Conservation (phyloP, 1,140 invertebrate species). For the Lineus longissimus region DNA sequence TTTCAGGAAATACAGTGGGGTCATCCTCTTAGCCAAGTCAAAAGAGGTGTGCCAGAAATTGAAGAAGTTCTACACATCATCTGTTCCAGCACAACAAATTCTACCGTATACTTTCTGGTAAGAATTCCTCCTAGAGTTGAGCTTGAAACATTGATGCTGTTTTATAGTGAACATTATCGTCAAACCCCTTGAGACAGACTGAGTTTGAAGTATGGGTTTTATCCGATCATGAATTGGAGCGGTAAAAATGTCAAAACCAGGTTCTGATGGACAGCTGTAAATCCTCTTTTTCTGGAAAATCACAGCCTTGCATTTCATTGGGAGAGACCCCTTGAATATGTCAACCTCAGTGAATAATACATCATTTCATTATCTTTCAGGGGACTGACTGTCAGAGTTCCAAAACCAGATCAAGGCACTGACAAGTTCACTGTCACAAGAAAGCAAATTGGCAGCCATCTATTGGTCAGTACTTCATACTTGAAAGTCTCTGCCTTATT, state of each 20-base stretch:
- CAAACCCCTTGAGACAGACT: not conserved
- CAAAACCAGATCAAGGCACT: too few relatives aligned
- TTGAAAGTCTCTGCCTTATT: too few relatives aligned
- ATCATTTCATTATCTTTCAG: too few relatives aligned
- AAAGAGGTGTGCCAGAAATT: not conserved
- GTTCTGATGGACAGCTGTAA: not conserved
- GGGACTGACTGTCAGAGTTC: too few relatives aligned
- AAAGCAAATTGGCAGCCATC: too few relatives aligned
- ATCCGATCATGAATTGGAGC: not conserved
- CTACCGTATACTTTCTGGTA: not conserved
- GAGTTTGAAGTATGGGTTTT: not conserved
- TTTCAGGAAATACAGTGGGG: not conserved
- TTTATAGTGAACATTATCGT: not conserved
- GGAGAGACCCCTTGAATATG: too few relatives aligned
- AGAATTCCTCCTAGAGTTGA: not conserved
- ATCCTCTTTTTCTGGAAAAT: too few relatives aligned
- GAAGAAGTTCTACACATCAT: not conserved
- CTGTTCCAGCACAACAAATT: not conserved
- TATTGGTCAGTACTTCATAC: too few relatives aligned
- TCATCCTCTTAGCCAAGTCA: not conserved
- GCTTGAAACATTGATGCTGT: not conserved
- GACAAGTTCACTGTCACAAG: too few relatives aligned
- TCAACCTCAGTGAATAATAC: too few relatives aligned
- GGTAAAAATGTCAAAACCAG: not conserved
- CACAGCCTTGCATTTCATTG: too few relatives aligned